Conservation (phyloP, 2,113 vertebrate species). For the Dipodomys ordii region DNA sequence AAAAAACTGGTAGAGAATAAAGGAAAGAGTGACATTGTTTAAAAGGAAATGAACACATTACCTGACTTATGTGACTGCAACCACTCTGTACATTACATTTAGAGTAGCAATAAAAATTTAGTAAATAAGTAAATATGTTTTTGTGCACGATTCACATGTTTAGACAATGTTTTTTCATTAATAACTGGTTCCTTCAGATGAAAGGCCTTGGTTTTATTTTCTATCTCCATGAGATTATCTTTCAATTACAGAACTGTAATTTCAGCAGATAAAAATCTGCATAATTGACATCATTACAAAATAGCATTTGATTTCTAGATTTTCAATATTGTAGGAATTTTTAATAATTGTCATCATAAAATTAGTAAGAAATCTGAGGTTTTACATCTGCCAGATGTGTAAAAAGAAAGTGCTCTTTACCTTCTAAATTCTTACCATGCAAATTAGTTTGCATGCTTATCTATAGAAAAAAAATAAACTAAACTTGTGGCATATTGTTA, state of each 20-base stretch:
- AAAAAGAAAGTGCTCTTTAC: neutral
- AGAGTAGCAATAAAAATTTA: too few species aligned
- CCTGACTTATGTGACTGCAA: too few species aligned
- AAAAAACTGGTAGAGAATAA: too few species aligned
- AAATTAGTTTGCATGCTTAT: neutral
- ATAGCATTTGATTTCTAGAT: neutral
- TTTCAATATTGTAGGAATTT: neutral
- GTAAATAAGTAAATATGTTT: neutral
- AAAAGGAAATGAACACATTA: too few species aligned
- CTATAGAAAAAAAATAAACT: neutral
- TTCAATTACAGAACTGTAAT: neutral
- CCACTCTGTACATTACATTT: too few species aligned
- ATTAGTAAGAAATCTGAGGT: neutral
- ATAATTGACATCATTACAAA: neutral
- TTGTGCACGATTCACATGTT: neutral
- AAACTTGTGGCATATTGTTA: neutral
- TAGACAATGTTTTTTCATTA: neutral
- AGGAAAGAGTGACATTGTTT: too few species aligned
- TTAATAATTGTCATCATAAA: neutral
- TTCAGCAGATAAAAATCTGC: neutral
- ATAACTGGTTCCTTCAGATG: neutral
- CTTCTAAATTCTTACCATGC: neutral
- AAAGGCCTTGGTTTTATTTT: neutral
- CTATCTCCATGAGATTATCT: neutral
- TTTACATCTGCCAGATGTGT: neutral